Base-by-base conservation (phyloP, 2,113 vertebrate genomes). In the Bufo bufo region DNA sequence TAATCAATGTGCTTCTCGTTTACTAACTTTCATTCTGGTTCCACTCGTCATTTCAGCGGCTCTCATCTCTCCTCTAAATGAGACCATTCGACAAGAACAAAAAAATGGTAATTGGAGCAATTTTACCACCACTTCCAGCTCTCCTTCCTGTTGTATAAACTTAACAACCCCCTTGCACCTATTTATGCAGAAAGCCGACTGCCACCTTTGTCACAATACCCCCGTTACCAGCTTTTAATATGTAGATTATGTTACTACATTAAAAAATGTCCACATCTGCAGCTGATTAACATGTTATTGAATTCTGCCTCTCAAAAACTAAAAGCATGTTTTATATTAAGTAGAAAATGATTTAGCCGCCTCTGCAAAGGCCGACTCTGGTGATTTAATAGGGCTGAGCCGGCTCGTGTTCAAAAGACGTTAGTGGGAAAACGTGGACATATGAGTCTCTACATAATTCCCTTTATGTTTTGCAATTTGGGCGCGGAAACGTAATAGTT, bases 301-400 rank as follows among this genome's bases (percentile, higher is more conserved):
- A 16, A 79, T 66, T 79, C 52, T 86, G 75, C 59, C 77, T 47
- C 69, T 61, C 54, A 16, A 52, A 23, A 79, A 78, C 17, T 19
- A 52, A 78, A 78, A 86, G 19, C 77, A 80, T 86, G 85, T 86
- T 86, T 86, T 65, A 61, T 33, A 86, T 86, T 86, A 86, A 65
- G 23, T 43, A 69, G 58, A 86, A 66, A 79, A 56, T 86, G 17
- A 69, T 79, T 69, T 43, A 71, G 45, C 85, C 72, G 33, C 71
- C 69, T 10, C 47, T 16, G 74, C 20, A 11, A 56, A n/a, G 78
- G 77, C 59, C 33, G 61, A 79, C 72, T 23, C 59, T 12, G n/a
- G 19, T 86, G 58, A 78, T 80, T 86, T 86, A 33, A 77, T 77
- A 66, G 45, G 20, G 63, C 81, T 4, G 45, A 43, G 56, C 9